Evolutionary conservation across 2,797 vertebrate genomes (phyloP).

Genomic region (Cynodonichthys magdalenae): DNA sequence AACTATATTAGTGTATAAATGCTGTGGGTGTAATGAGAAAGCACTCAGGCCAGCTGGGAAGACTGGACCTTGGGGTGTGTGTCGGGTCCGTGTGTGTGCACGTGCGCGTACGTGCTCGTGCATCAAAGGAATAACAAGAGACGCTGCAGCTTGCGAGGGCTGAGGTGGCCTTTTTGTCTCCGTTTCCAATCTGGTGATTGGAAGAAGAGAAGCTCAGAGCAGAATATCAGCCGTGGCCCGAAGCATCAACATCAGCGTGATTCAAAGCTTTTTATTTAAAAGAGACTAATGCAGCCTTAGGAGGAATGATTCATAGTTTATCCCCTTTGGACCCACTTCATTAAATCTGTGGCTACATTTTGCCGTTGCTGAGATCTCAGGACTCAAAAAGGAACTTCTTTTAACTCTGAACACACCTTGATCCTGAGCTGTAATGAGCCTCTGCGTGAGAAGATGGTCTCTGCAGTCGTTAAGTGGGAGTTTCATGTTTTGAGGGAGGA

Average conservation of each 20-base stretch:
- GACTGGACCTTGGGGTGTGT: conserved; percentile 42
- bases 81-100: conserved; percentile 25
- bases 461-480: too few species aligned
- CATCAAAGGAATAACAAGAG: conserved; percentile 66
- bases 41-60: conserved; percentile 69
- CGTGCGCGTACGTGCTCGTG: conserved; percentile 31
- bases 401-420: conserved; percentile 38
- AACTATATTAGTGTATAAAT: conserved; percentile 86
- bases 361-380: conserved; percentile 26
- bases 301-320: conserved; percentile 38
- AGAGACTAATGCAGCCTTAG: conserved; percentile 54
- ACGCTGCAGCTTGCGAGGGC: not conserved
- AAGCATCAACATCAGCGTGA: conserved; percentile 36
- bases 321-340: conserved; percentile 29
- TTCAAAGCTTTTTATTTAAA: conserved; percentile 44
- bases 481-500: too few species aligned
- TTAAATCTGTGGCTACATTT: conserved; percentile 44
- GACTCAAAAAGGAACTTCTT: conserved; percentile 1
- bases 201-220: conserved; percentile 38
- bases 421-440: conserved; percentile 46
- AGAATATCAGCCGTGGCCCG: conserved; percentile 10
- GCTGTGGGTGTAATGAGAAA: conserved; percentile 80
- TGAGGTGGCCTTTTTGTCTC: conserved; percentile 25
- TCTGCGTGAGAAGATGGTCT: conserved; percentile 15
- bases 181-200: conserved; percentile 48